These are phyloP conservation scores for Pitta sordida DNA, from an alignment of 2,113 vertebrate species.

Conservation along the genomic window DNA sequence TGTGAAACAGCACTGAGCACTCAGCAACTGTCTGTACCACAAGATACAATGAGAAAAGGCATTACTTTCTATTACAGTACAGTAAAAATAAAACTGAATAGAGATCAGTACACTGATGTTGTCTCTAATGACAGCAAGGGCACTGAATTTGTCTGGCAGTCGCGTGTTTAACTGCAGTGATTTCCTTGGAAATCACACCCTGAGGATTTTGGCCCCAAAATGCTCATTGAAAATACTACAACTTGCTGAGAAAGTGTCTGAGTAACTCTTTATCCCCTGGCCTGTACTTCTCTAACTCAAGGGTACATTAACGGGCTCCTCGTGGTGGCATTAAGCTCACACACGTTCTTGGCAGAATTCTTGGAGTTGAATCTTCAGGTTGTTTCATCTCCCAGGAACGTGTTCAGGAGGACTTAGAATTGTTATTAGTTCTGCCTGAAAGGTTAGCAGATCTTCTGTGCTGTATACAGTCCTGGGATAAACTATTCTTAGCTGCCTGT, in stretches of 20 bases:
- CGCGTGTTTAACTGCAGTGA: not conserved
- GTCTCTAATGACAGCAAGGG: not conserved
- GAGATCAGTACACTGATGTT: not conserved
- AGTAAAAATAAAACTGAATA: not conserved
- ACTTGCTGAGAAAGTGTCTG: not conserved
- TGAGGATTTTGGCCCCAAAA: not conserved
- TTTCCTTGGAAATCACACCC: not conserved
- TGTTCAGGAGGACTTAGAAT: slow-evolving; percentile 15
- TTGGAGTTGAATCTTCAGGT: slow-evolving; percentile 21
- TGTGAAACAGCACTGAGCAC: not conserved
- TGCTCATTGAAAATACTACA: not conserved
- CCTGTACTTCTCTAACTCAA: not conserved
- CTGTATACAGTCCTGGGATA: slow-evolving; percentile 14
- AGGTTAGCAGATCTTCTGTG: slow-evolving; percentile 35
- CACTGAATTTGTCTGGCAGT: not conserved
- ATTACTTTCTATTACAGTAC: not conserved
- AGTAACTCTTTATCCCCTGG: not conserved
- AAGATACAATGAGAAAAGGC: not conserved
- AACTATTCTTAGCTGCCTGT: slow-evolving; percentile 44
- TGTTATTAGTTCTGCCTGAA: slow-evolving; percentile 45
- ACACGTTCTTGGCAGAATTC: not conserved
- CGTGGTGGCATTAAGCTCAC: not conserved
- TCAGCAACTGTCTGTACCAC: not conserved
- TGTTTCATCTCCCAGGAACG: slow-evolving; percentile 52
- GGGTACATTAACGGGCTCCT: not conserved